A percentile compares a stretch with the other conserved stretches of the same genome.
These are phyloP conservation scores for Vulpes ferrilata DNA, from an alignment of 2,113 vertebrate genomes.

Conservation along the genomic window DNA sequence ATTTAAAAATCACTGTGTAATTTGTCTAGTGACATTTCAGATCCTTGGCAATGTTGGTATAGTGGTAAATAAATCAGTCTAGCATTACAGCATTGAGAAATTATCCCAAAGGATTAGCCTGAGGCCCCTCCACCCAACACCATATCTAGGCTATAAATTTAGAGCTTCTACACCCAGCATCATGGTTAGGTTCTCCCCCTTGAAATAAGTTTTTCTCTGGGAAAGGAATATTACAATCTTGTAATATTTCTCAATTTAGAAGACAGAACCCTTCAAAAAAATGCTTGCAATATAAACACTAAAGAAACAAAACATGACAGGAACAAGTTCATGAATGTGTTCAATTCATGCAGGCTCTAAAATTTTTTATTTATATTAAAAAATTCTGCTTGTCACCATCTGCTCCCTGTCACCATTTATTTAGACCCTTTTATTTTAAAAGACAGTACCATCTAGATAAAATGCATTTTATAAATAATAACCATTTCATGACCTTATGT, in stretches of 20 bases:
- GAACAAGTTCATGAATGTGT: slow-evolving; percentile 33
- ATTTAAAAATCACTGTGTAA: slow-evolving; percentile 28
- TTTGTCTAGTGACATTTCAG: slow-evolving; percentile 32
- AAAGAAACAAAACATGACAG: slow-evolving; percentile 74
- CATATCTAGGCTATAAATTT: not conserved
- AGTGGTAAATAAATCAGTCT: not conserved
- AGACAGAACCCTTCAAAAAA: slow-evolving; percentile 56
- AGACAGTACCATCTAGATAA: slow-evolving; percentile 80
- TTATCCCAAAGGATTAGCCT: not conserved
- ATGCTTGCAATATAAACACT: slow-evolving; percentile 48
- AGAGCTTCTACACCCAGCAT: not conserved
- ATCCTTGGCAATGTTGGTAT: not conserved
- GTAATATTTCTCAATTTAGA: not conserved
- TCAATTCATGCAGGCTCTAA: slow-evolving; percentile 66
- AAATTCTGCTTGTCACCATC: slow-evolving; percentile 77
- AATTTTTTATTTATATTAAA: slow-evolving; percentile 73
- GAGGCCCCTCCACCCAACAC: too few relatives aligned
- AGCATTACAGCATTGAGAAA: not conserved
- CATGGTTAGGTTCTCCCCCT: not conserved
- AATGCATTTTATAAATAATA: slow-evolving; percentile 82
- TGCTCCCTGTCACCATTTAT: slow-evolving; percentile 70
- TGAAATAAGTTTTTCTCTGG: not conserved
- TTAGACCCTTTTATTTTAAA: slow-evolving; percentile 72
- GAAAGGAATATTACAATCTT: not conserved
- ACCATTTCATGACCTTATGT: slow-evolving; percentile 62